A percentile compares a stretch with the other conserved stretches of the same genome.
Conservation (phyloP, 53 echinoderm and acorn worm species). For the Holothuria scabra region DNA sequence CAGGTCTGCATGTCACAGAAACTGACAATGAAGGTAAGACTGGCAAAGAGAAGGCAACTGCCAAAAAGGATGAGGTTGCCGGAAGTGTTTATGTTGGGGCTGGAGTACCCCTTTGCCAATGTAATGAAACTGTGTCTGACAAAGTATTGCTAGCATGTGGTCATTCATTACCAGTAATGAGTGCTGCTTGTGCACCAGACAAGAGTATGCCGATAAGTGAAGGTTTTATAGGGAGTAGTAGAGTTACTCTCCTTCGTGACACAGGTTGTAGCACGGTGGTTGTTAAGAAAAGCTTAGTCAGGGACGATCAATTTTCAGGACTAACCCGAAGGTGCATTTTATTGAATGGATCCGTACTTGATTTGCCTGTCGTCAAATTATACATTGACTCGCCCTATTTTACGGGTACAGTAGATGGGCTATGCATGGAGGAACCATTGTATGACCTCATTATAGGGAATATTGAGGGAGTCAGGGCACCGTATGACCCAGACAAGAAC, state of each 20-base stretch:
- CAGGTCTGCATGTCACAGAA: too few species aligned
- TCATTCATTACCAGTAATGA: too few species aligned
- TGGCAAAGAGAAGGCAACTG: too few species aligned
- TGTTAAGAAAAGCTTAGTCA: not conserved
- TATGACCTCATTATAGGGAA: constrained; percentile 54
- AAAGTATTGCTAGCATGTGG: too few species aligned
- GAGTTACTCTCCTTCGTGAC: constrained; percentile 6
- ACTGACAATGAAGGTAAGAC: too few species aligned
- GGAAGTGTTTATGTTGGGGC: too few species aligned
- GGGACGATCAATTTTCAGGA: not conserved
- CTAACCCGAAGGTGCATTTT: not conserved
- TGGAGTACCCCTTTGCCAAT: too few species aligned
- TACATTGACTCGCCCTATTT: not conserved
- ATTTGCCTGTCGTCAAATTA: not conserved
- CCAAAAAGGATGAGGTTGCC: too few species aligned
- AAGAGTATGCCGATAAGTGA: too few species aligned
- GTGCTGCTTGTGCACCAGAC: too few species aligned
- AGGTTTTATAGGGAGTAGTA: not conserved
- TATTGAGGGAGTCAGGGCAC: constrained; percentile 3
- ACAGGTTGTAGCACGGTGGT: constrained; percentile 16
- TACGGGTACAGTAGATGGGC: constrained; percentile 42
- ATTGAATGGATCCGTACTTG: not conserved
- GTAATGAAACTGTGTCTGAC: too few species aligned
- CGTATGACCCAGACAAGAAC: constrained; percentile 2
- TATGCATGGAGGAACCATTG: constrained; percentile 40